A percentile compares a stretch with the other conserved stretches of the same genome.
Evolutionary conservation across 2,113 vertebrate genomes (phyloP).

Genomic region (Paradoxurus hermaphroditus): DNA sequence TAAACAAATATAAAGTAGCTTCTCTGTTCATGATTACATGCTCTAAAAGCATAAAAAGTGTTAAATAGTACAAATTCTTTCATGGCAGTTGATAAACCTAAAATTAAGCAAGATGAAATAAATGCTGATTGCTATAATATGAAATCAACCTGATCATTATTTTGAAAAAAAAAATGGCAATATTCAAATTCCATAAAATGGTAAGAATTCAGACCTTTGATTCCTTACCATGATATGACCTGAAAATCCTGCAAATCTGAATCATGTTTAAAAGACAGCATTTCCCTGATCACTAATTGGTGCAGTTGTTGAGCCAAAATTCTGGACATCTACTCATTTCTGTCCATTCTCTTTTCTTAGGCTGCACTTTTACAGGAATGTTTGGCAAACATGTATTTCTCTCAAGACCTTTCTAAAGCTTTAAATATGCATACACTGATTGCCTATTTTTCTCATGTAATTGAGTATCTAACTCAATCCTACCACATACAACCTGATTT

Average conservation of each 20-base stretch:
- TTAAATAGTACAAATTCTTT: neutral
- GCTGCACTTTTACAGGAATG: neutral
- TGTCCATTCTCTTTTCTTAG: neutral
- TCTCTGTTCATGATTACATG: neutral
- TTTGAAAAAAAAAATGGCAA: neutral
- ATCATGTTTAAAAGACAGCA: neutral
- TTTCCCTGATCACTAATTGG: neutral
- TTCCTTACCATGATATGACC: neutral
- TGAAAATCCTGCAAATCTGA: neutral
- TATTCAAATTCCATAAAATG: neutral
- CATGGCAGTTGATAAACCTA: neutral
- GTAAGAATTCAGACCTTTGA: neutral
- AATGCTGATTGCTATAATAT: neutral
- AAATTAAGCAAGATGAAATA: slow-evolving; percentile 2
- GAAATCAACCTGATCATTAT: neutral
- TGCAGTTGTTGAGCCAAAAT: neutral
- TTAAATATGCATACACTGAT: neutral
- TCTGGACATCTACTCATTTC: neutral
- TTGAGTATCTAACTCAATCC: neutral
- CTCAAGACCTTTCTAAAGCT: neutral
- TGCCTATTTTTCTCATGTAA: neutral
- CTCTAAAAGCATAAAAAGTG: neutral
- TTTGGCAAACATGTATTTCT: neutral
- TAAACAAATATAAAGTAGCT: neutral
- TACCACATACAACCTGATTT: neutral